Percentiles rank a stretch among this genome's conserved stretches.
phyloP scores from a whole-genome alignment of 2,888 invertebrate genomes.

The Spialia ferax region DNA sequence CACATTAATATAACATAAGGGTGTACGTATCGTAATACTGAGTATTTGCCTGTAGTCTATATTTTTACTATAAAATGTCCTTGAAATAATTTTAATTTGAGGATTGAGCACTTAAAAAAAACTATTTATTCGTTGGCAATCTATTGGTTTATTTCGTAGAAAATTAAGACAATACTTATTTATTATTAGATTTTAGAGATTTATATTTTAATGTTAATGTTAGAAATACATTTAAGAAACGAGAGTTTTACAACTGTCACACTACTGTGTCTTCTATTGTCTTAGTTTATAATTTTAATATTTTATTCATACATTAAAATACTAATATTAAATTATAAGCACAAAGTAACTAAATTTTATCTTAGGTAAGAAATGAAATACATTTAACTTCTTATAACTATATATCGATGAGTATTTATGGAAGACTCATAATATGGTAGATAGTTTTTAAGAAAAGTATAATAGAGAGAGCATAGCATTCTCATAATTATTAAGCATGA shows the following conservation, averaged over 20 bases:
- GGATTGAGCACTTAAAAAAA: no score
- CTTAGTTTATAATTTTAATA: background rate
- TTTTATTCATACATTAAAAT: no score
- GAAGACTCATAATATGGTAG: slow-evolving; percentile 11
- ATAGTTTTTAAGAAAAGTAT: slow-evolving; percentile 15
- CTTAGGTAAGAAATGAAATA: background rate
- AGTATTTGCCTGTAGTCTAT: no score
- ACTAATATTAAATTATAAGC: background rate
- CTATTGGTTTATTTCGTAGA: background rate
- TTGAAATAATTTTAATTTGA: no score
- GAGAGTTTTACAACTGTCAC: no score
- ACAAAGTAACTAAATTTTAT: slow-evolving; percentile 1
- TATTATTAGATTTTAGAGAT: slow-evolving; percentile 19
- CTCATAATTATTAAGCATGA: slow-evolving; percentile 5
- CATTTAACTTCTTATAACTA: background rate
- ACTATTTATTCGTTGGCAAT: no score
- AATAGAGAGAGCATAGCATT: slow-evolving; percentile 29
- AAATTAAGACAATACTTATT: slow-evolving; percentile 21
- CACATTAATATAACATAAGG: no score
- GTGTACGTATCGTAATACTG: no score
- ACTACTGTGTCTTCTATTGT: no score
- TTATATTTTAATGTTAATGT: background rate
- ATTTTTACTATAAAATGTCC: no score
- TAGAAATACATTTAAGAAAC: background rate
- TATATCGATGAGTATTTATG: slow-evolving; percentile 11